These are phyloP conservation scores for Triplophysa siluroides DNA, from an alignment of 2,113 vertebrate species.

Conservation along the genomic window DNA sequence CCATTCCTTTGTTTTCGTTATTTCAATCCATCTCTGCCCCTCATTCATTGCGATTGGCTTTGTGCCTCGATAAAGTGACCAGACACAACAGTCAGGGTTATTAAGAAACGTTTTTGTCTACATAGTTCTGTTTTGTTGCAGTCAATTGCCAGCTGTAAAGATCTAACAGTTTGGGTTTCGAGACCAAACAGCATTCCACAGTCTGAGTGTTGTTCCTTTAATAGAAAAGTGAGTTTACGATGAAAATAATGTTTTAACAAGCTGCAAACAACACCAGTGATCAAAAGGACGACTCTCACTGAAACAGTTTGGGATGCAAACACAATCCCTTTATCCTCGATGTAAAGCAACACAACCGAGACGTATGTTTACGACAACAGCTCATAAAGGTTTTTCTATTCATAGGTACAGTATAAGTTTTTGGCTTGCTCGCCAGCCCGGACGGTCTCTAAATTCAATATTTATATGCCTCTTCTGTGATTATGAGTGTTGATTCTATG, in stretches of 20 bases:
- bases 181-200: constrained; percentile 5
- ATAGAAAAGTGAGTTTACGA: constrained; percentile 22
- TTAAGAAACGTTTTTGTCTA: not conserved
- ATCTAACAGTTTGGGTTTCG: constrained; percentile 17
- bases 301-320: constrained; percentile 20
- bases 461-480: constrained; percentile 62
- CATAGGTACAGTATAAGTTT: constrained; percentile 69
- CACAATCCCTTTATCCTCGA: constrained; percentile 13
- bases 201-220: not conserved
- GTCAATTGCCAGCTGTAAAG: constrained; percentile 21
- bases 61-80: not conserved
- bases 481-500: constrained; percentile 67
- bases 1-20: too few relatives aligned
- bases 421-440: constrained; percentile 63
- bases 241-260: constrained; percentile 27
- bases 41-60: not conserved
- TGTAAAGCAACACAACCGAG: not conserved
- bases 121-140: not conserved
- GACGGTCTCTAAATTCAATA: constrained; percentile 64
- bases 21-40: not conserved
- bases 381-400: constrained; percentile 53
- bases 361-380: constrained; percentile 14
- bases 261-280: constrained; percentile 6
- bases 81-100: not conserved
- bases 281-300: constrained; percentile 15